A percentile compares a stretch with the other conserved stretches of the same genome.
Conservation (phyloP, 2,113 vertebrate genomes). For the Falcunculus frontatus region DNA sequence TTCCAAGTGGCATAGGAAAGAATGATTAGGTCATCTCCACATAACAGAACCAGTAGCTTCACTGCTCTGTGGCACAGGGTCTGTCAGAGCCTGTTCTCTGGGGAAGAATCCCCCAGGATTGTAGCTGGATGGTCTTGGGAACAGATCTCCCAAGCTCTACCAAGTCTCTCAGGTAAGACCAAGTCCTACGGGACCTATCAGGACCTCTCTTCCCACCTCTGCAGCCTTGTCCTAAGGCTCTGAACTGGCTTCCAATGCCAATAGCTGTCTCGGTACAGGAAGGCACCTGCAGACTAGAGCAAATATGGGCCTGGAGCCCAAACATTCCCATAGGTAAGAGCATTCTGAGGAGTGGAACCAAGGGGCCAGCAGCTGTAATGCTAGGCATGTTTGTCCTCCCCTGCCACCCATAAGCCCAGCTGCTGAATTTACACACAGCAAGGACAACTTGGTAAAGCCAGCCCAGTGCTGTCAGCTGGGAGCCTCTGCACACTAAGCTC, state of each 20-base stretch:
- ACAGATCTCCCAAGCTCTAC: neutral
- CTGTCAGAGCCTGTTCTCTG: neutral
- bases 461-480: constrained; percentile 25
- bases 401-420: neutral
- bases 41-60: neutral
- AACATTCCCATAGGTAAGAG: neutral
- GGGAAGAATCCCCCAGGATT: neutral
- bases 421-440: constrained; percentile 23
- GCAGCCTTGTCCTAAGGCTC: neutral
- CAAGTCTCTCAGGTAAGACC: neutral
- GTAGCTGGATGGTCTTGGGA: neutral
- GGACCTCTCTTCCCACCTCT: neutral
- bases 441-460: neutral
- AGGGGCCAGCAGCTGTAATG: neutral
- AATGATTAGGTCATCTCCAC: neutral
- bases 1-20: neutral
- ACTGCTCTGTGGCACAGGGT: neutral
- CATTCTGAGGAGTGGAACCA: neutral
- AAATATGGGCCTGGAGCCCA: neutral
- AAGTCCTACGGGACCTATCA: fast-evolving
- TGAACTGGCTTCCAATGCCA: neutral
- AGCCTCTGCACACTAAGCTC: constrained; percentile 41
- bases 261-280: neutral
- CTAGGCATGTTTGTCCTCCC: neutral
- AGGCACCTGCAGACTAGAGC: neutral